phyloP scores from a whole-genome alignment of 2,113 vertebrate species.

The Hypanus sabinus region DNA sequence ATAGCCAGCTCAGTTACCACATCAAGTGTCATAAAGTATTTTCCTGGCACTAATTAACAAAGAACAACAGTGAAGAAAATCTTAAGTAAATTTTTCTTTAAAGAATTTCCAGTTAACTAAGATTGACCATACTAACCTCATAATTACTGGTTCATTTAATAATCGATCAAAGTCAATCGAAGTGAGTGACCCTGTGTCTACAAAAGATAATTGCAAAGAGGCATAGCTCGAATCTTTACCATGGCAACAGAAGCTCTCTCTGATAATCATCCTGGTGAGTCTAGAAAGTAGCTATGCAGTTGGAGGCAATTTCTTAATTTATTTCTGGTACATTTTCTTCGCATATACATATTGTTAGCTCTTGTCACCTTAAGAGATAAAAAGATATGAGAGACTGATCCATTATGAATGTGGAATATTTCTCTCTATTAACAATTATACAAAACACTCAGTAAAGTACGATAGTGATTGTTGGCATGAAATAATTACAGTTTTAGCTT shows the following conservation, averaged over 20 bases:
- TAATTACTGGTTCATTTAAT: not conserved
- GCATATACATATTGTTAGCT: not conserved
- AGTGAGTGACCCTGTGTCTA: not conserved
- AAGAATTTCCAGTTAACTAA: not conserved
- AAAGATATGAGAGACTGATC: not conserved
- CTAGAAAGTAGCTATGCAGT: not conserved
- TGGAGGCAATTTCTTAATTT: not conserved
- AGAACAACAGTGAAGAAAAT: not conserved
- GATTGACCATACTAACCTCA: not conserved
- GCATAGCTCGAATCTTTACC: not conserved
- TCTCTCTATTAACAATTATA: not conserved
- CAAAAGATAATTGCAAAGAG: not conserved
- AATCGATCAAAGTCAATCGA: not conserved
- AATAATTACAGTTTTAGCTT: not conserved
- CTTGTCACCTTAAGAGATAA: not conserved
- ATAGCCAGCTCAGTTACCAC: not conserved
- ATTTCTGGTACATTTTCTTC: not conserved
- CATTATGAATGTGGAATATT: not conserved
- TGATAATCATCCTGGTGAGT: not conserved
- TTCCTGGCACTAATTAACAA: not conserved
- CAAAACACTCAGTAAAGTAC: not conserved
- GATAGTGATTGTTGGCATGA: not conserved
- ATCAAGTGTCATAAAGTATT: not conserved
- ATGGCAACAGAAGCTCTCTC: constrained; percentile 17
- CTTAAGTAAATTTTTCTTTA: not conserved